A percentile compares a stretch with the other conserved stretches of the same genome.
These are phyloP conservation scores for Adelosebastes latens DNA, from an alignment of 2,797 vertebrate species.

Conservation along the genomic window DNA sequence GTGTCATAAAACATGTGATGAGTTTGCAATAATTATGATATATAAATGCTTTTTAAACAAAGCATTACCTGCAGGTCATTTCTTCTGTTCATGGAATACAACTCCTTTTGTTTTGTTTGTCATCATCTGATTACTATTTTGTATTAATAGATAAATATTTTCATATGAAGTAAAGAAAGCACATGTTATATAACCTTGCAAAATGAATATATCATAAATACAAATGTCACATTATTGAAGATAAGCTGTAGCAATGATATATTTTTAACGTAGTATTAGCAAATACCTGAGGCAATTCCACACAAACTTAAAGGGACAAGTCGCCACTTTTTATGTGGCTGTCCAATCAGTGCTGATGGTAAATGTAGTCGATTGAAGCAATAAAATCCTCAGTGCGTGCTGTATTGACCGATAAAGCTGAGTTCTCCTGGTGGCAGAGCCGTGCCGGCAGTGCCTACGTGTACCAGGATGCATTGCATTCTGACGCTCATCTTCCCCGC, in stretches of 20 bases:
- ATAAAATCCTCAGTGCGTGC: no score
- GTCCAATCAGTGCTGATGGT: no score
- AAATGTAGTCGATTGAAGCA: no score
- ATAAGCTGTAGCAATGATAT: neutral
- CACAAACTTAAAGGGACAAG: neutral
- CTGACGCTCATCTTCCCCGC: no score
- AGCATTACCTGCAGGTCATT: neutral
- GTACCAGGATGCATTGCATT: no score
- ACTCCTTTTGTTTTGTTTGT: conserved; percentile 1
- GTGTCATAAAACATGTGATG: conserved; percentile 30
- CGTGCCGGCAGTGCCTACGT: rapidly evolving
- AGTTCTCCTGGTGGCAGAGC: no score
- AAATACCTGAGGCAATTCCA: neutral
- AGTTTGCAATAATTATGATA: neutral
- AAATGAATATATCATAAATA: conserved; percentile 25
- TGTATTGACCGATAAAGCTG: rapidly evolving
- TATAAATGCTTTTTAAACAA: neutral
- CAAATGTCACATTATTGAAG: conserved; percentile 7
- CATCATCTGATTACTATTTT: conserved; percentile 5
- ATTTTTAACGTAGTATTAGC: neutral
- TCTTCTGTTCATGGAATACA: conserved; percentile 3
- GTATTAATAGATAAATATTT: conserved; percentile 4
- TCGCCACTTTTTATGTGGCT: no score
- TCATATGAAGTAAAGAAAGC: conserved; percentile 26
- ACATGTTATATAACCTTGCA: neutral